These are phyloP conservation scores for Hexactinellida sp. DNA, from an alignment of 37 sponge, comb jelly and placozoan species.

Conservation along the genomic window DNA sequence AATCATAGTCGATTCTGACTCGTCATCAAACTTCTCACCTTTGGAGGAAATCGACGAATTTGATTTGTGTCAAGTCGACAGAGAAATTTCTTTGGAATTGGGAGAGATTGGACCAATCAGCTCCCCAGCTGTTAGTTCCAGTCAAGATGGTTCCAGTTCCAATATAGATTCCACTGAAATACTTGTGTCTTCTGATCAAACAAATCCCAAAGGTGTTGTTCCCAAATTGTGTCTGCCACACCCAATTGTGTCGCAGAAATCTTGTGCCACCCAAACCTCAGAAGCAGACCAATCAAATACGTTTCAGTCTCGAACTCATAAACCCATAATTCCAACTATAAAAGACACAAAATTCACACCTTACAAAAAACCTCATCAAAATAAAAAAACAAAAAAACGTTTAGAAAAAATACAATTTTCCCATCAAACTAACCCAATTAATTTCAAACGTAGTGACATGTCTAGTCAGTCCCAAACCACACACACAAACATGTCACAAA, in stretches of 20 bases:
- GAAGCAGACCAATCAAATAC: background rate
- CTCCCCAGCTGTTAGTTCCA: background rate
- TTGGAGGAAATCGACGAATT: background rate
- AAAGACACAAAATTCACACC: background rate
- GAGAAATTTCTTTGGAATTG: background rate
- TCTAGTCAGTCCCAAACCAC: background rate
- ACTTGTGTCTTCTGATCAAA: background rate
- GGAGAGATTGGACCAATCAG: background rate
- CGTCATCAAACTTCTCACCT: constrained; percentile 5
- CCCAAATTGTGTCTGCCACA: background rate
- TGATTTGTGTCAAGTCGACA: background rate
- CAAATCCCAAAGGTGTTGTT: background rate
- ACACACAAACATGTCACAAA: background rate
- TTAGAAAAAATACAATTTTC: background rate
- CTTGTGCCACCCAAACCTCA: background rate
- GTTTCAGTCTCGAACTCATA: background rate
- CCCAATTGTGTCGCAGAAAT: background rate
- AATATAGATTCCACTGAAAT: too few relatives aligned
- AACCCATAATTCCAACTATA: background rate
- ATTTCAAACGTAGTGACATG: background rate
- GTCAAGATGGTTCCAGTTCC: too few relatives aligned
- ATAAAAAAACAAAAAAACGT: background rate
- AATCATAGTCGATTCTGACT: constrained; percentile 5
- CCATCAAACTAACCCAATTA: background rate
- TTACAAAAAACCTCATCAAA: background rate